Evolutionary conservation across 2,113 vertebrate genomes (phyloP).

Genomic region (Prunella himalayana): DNA sequence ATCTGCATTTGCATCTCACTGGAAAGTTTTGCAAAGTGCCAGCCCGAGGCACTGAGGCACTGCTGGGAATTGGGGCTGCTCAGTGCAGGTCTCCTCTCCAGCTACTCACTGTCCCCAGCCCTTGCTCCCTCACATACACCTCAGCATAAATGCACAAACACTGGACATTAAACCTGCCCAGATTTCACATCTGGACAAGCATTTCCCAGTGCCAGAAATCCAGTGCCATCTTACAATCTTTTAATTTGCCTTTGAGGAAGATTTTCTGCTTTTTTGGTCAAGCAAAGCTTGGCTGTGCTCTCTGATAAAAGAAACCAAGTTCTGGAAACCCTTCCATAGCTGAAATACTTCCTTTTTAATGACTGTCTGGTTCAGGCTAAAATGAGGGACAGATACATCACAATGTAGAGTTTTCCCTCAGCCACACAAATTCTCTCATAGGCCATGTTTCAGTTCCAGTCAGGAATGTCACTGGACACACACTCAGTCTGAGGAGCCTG

Average conservation of each 20-base stretch:
- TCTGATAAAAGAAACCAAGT: background rate
- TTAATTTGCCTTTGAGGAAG: background rate
- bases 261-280: background rate
- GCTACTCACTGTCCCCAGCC: background rate
- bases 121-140: background rate
- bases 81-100: background rate
- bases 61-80: background rate
- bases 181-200: background rate
- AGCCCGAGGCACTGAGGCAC: background rate
- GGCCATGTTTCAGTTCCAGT: fast-evolving
- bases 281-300: background rate
- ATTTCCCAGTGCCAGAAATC: background rate
- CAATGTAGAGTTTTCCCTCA: background rate
- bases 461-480: background rate
- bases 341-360: background rate
- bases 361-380: background rate
- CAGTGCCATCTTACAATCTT: background rate
- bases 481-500: background rate
- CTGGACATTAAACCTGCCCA: background rate
- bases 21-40: background rate
- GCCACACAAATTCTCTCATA: fast-evolving
- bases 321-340: background rate
- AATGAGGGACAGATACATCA: background rate
- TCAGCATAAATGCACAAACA: background rate
- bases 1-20: background rate